Percentiles rank a stretch among this genome's conserved stretches.
Evolutionary conservation across 2,797 vertebrate species (phyloP).

Genomic region (Buphagus erythrorhynchus): DNA sequence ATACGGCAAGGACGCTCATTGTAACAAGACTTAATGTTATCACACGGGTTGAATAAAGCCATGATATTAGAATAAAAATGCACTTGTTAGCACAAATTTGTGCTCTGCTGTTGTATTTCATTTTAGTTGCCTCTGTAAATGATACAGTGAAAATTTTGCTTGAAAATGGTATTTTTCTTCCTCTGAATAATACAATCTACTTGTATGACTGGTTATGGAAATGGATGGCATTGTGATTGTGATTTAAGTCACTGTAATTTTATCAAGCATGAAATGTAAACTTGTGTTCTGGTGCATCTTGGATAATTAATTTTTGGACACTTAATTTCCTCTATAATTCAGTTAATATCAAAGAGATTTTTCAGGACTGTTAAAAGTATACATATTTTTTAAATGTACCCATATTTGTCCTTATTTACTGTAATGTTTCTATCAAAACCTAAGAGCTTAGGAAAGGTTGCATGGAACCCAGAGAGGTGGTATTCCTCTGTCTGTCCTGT

Average conservation of each 20-base stretch:
- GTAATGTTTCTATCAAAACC: background rate
- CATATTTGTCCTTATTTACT: background rate
- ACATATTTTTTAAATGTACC: accelerated
- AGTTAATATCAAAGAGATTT: background rate
- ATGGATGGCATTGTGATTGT: background rate
- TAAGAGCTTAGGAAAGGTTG: background rate
- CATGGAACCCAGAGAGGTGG: background rate
- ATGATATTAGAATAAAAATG: background rate
- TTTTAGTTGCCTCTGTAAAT: background rate
- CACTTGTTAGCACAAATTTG: background rate
- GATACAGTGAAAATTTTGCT: background rate
- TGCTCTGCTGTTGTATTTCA: background rate
- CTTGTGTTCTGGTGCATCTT: background rate
- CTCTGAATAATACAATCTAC: background rate
- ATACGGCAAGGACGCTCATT: background rate
- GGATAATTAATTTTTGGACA: background rate
- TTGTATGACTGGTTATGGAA: background rate
- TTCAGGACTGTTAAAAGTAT: background rate
- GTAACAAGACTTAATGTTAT: background rate
- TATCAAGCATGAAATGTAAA: background rate
- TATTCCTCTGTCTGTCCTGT: background rate
- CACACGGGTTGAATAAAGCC: background rate
- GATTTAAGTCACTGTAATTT: background rate
- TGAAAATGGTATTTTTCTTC: background rate
- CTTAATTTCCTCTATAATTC: background rate